Percentiles rank a stretch among this genome's conserved stretches.
These are phyloP conservation scores for Phalloptychus januarius DNA, from an alignment of 2,797 vertebrate genomes.

Conservation along the genomic window DNA sequence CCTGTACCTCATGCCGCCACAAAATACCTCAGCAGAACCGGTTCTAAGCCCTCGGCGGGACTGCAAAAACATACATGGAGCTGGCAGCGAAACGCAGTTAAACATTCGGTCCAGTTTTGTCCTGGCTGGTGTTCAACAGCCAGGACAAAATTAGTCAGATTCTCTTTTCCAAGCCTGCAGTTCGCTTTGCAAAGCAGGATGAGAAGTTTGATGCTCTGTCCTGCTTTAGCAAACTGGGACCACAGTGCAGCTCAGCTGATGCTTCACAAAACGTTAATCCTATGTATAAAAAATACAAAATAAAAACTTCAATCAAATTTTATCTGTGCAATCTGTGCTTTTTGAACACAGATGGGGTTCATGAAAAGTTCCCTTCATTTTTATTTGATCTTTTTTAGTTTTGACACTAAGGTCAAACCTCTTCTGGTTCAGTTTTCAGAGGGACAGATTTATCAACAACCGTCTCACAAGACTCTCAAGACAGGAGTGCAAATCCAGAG, in stretches of 20 bases:
- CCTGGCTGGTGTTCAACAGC: neutral
- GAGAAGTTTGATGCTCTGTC: neutral
- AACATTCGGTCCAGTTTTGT: neutral
- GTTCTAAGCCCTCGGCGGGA: neutral
- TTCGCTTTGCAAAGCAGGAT: neutral
- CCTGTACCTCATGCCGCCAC: too few species aligned
- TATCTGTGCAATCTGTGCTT: too few species aligned
- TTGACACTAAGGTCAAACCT: neutral
- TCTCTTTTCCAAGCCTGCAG: neutral
- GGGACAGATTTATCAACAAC: neutral
- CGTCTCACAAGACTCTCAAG: neutral
- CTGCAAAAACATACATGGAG: neutral
- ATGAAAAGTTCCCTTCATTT: neutral
- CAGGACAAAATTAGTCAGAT: neutral
- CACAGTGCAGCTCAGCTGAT: neutral
- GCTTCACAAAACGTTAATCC: neutral
- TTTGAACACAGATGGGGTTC: neutral
- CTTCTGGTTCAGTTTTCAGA: neutral
- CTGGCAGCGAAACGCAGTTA: neutral
- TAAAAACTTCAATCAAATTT: neutral
- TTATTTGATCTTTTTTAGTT: neutral
- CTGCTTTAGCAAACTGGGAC: neutral
- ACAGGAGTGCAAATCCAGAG: neutral
- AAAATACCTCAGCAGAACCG: neutral
- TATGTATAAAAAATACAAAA: too few species aligned